Conservation (phyloP, 2,888 invertebrate genomes). For the Nemapogon koenigi region DNA sequence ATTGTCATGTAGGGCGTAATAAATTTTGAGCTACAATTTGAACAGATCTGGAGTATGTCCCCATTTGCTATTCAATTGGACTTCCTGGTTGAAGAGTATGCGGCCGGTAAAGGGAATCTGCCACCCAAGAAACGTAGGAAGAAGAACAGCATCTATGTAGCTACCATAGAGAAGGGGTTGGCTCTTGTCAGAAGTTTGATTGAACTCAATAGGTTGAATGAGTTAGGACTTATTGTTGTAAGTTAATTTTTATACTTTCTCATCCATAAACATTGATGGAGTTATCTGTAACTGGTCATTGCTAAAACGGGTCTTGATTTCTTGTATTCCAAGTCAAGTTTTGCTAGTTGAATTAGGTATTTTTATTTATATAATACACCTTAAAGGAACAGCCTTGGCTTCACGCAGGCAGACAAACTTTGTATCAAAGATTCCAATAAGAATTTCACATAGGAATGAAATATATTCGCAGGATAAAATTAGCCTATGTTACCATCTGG, state of each 20-base stretch:
- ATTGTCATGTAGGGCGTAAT: not conserved
- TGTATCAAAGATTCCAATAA: not conserved
- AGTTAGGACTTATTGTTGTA: slow-evolving; percentile 78
- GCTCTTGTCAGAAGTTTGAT: slow-evolving; percentile 86
- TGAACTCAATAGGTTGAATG: slow-evolving; percentile 74
- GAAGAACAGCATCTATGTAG: slow-evolving; percentile 84
- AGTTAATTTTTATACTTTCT: slow-evolving; percentile 17
- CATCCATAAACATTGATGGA: no score
- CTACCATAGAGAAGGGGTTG: slow-evolving; percentile 94
- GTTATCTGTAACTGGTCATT: no score
- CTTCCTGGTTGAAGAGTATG: slow-evolving; percentile 95
- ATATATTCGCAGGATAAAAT: not conserved
- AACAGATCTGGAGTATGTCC: slow-evolving; percentile 79
- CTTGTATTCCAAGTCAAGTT: no score
- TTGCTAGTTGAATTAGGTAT: no score
- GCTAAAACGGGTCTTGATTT: no score
- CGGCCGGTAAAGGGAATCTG: slow-evolving; percentile 88
- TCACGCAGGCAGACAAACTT: not conserved
- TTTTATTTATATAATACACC: no score
- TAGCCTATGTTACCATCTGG: not conserved
- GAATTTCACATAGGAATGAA: not conserved
- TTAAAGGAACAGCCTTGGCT: no score
- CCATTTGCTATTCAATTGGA: slow-evolving; percentile 87
- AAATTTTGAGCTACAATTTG: not conserved
- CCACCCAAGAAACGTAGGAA: slow-evolving; percentile 79